Percentiles rank a stretch among this genome's conserved stretches.
Conservation (phyloP, 2,113 vertebrate genomes). For the Lonchura striata region DNA sequence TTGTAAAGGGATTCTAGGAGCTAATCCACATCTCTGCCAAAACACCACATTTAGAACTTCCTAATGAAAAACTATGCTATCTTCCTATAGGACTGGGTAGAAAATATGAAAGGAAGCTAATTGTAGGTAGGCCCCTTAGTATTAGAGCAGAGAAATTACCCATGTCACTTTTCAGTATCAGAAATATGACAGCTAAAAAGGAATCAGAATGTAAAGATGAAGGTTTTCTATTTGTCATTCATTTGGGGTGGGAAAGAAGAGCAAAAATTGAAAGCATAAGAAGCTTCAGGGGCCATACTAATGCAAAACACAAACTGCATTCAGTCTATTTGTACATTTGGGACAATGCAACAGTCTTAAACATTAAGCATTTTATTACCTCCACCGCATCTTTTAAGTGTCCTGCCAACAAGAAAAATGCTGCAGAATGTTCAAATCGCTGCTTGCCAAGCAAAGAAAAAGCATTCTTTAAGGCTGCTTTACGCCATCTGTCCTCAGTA, state of each 20-base stretch:
- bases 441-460: constrained; percentile 96
- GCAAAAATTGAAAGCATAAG: background rate
- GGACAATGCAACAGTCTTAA: background rate
- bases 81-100: background rate
- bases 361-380: constrained; percentile 72
- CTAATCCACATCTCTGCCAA: background rate
- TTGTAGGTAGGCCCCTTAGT: background rate
- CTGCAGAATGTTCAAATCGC: constrained; percentile 94
- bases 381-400: constrained; percentile 96
- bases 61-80: background rate
- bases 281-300: background rate
- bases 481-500: constrained; percentile 93
- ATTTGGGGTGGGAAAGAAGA: too few relatives aligned
- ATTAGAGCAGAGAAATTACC: background rate
- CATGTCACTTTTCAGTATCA: background rate
- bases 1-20: background rate
- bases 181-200: background rate
- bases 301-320: background rate
- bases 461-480: constrained; percentile 95
- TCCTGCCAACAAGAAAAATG: constrained; percentile 95
- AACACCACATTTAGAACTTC: background rate
- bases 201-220: background rate
- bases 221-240: background rate
- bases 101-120: background rate
- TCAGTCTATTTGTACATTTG: background rate